Evolutionary conservation across 2,888 invertebrate species (phyloP).

Genomic region (Xestia ashworthii): DNA sequence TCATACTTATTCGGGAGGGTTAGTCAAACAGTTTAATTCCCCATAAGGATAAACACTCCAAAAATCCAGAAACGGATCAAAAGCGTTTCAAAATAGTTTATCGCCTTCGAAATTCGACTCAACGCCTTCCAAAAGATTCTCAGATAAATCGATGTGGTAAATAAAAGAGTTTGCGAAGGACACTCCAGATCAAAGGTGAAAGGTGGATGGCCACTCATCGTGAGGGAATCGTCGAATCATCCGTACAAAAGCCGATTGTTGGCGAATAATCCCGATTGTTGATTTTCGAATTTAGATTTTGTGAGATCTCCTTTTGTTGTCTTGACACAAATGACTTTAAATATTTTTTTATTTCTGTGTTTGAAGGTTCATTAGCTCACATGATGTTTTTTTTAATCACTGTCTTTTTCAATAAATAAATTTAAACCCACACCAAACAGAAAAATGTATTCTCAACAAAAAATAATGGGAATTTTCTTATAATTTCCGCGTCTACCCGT

Average conservation of each 20-base stretch:
- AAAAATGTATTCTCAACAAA: neutral
- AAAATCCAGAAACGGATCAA: constrained; percentile 19
- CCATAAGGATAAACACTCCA: neutral
- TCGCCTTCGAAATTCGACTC: constrained; percentile 47
- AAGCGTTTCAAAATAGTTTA: constrained; percentile 42
- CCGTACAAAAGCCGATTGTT: constrained; percentile 42
- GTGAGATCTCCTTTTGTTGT: constrained; percentile 6
- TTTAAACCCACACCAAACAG: neutral
- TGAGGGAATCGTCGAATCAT: constrained; percentile 46
- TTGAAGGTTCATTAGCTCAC: neutral
- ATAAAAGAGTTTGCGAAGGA: constrained; percentile 62
- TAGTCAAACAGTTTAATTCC: neutral
- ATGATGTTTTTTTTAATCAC: neutral
- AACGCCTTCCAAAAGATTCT: constrained; percentile 45
- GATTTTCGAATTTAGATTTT: constrained; percentile 21
- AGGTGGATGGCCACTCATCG: constrained; percentile 46
- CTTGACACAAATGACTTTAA: neutral
- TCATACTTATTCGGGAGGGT: no score
- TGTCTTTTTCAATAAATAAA: neutral
- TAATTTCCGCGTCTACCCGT: neutral
- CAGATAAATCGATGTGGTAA: constrained; percentile 66
- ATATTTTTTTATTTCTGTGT: neutral
- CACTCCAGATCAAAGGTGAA: constrained; percentile 63
- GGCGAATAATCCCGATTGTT: constrained; percentile 33
- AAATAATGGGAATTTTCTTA: neutral